Evolutionary conservation across 2,888 invertebrate species (phyloP).

Genomic region (Omphaloscelis lunosa): DNA sequence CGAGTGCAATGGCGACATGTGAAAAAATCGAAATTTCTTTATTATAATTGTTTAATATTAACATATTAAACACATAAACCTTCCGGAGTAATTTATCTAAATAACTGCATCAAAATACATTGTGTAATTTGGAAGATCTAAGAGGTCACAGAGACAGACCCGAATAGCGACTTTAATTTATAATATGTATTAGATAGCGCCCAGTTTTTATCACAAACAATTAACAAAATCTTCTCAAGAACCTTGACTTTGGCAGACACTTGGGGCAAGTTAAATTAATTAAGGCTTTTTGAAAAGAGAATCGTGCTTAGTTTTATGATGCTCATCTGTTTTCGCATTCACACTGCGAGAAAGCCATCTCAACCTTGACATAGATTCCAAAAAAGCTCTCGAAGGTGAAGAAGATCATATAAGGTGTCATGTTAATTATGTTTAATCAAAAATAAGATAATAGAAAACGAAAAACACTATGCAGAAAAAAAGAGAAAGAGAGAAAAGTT

Average conservation of each 20-base stretch:
- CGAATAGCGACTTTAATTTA: not conserved
- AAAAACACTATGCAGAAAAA: not conserved
- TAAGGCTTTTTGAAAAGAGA: not conserved
- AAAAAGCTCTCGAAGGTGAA: slow-evolving; percentile 28
- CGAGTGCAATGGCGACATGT: not conserved
- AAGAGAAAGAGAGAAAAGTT: too few species aligned
- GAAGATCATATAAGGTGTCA: not conserved
- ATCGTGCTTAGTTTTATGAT: not conserved
- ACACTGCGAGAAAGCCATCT: not conserved
- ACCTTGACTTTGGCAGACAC: not conserved
- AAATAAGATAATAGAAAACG: not conserved
- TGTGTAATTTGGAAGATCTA: not conserved
- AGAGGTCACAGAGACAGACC: not conserved
- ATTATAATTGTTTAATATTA: not conserved
- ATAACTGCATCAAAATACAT: not conserved
- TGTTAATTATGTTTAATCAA: slow-evolving; percentile 6
- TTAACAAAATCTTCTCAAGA: not conserved
- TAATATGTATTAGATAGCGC: not conserved
- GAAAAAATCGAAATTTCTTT: not conserved
- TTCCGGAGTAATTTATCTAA: not conserved
- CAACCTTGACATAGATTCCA: slow-evolving; percentile 46
- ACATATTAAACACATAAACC: not conserved
- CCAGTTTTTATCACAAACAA: not conserved
- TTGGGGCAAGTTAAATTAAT: not conserved
- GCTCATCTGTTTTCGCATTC: slow-evolving; percentile 25